phyloP scores from a whole-genome alignment of 2,113 vertebrate species.

The Sialia sialis region DNA sequence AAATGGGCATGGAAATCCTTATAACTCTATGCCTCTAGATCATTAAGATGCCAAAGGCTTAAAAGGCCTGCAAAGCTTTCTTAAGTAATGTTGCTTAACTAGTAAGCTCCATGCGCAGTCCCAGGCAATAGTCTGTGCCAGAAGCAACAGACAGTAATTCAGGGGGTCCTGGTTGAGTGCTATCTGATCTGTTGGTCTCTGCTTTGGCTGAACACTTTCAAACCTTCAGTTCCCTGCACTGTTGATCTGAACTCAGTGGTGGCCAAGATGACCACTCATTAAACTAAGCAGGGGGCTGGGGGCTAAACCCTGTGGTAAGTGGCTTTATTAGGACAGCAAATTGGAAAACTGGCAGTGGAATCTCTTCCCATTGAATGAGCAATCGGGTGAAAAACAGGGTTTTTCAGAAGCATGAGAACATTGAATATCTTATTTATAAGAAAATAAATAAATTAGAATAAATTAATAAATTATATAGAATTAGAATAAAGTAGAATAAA shows the following conservation, averaged over 20 bases:
- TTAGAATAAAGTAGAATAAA: no score
- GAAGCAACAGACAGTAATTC: not conserved
- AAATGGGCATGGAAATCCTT: not conserved
- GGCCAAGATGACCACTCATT: not conserved
- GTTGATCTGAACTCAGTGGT: not conserved
- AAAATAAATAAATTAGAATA: not conserved
- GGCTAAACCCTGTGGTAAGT: not conserved
- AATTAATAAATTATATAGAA: not conserved
- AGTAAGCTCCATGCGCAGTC: not conserved
- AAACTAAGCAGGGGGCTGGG: not conserved
- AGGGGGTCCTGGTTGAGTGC: not conserved
- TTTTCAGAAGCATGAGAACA: not conserved
- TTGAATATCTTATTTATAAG: not conserved
- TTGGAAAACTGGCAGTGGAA: not conserved
- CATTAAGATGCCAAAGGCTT: not conserved
- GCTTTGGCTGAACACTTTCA: not conserved
- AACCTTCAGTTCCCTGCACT: not conserved
- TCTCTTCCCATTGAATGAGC: not conserved
- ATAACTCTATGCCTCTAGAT: not conserved
- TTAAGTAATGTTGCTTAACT: not conserved
- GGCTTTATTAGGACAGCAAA: not conserved
- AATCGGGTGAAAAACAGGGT: not conserved
- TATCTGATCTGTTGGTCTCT: not conserved
- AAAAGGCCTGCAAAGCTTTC: not conserved
- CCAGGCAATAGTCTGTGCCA: not conserved